Evolutionary conservation across 2,888 invertebrate species (phyloP).

Genomic region (Bursaphelenchus okinawaensis): DNA sequence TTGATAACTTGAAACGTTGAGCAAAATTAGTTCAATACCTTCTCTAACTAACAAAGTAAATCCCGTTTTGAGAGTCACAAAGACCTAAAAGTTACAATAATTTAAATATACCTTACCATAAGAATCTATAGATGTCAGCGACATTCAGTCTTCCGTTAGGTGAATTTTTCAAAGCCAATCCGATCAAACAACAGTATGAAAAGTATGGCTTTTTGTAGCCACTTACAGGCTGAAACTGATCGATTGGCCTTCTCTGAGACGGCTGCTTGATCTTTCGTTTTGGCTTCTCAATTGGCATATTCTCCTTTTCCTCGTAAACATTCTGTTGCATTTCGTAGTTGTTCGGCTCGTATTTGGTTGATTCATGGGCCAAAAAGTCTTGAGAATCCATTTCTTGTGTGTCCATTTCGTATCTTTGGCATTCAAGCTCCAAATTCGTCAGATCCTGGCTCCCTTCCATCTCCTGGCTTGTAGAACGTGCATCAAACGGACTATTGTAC

Average conservation of each 20-base stretch:
- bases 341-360: no score
- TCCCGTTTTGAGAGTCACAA: not conserved
- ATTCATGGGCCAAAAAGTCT: no score
- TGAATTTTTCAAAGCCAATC: constrained; percentile 93
- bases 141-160: constrained; percentile 87
- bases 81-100: no score
- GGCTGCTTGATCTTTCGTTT: constrained; percentile 1
- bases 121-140: constrained; percentile 95
- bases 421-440: no score
- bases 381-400: no score
- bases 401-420: no score
- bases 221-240: constrained; percentile 12
- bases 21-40: no score
- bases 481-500: not conserved
- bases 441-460: no score
- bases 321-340: no score
- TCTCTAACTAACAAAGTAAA: no score
- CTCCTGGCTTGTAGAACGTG: no score
- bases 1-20: no score
- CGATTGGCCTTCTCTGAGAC: constrained; percentile 3
- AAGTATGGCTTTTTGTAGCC: constrained; percentile 77
- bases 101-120: constrained; percentile 76
- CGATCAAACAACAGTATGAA: constrained; percentile 94
- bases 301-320: not conserved
- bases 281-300: not conserved